phyloP scores from a whole-genome alignment of 1,140 invertebrate species.

The Pseudomyrmex cubaensis region DNA sequence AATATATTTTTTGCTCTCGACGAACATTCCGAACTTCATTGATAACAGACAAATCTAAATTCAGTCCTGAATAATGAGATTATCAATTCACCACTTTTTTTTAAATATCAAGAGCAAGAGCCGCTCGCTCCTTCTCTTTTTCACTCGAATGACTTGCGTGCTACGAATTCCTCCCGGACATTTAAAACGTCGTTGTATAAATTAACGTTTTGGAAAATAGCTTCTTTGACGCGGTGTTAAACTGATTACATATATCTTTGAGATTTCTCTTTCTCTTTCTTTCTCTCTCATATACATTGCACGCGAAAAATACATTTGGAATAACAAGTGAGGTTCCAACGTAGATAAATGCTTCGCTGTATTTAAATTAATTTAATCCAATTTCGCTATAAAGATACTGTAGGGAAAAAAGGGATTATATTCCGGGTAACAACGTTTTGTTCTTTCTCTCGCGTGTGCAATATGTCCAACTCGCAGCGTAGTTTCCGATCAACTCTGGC shows the following conservation, averaged over 20 bases:
- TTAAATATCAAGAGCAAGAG: neutral
- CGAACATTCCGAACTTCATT: neutral
- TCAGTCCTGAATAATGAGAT: neutral
- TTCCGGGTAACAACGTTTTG: no score
- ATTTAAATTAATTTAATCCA: constrained; percentile 13
- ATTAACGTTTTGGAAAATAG: constrained; percentile 6
- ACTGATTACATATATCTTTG: neutral
- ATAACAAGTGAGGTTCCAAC: constrained; percentile 24
- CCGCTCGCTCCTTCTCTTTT: neutral
- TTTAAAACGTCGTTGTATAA: constrained; percentile 3
- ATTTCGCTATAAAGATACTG: neutral
- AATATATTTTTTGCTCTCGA: no score
- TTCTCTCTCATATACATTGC: neutral
- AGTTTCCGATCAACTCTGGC: no score
- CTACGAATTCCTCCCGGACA: neutral
- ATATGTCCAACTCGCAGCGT: no score
- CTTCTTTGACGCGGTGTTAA: neutral
- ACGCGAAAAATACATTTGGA: neutral
- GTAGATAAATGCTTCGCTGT: neutral
- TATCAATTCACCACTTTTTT: neutral
- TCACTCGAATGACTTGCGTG: neutral
- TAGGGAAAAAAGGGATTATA: no score
- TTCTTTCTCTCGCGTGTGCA: no score
- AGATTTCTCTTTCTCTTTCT: no score
- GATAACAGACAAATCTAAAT: neutral